phyloP scores from a whole-genome alignment of 2,113 vertebrate genomes.

The Gorsachius goisagi region DNA sequence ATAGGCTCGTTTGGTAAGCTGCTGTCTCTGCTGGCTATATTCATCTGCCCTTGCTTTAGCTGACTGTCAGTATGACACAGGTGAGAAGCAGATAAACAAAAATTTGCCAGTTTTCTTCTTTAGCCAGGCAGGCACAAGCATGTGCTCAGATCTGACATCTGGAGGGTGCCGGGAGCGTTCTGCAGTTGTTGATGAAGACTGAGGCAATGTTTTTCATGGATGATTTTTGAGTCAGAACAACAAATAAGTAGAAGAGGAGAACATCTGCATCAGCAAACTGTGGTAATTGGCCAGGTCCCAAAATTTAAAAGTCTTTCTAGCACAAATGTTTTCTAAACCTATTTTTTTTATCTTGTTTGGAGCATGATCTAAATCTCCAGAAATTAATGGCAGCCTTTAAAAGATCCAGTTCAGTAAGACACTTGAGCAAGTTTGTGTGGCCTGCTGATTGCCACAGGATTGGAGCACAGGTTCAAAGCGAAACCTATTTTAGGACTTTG shows the following conservation, averaged over 20 bases:
- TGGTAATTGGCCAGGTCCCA: background rate
- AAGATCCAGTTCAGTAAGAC: background rate
- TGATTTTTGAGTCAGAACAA: background rate
- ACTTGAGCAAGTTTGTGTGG: background rate
- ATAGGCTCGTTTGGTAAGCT: conserved; percentile 47
- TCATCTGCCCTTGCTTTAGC: background rate
- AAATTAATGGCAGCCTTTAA: background rate
- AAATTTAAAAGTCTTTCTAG: background rate
- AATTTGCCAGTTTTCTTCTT: conserved; percentile 5
- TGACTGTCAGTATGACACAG: conserved; percentile 28
- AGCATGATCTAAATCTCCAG: background rate
- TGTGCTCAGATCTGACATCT: background rate
- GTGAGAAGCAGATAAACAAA: conserved; percentile 44
- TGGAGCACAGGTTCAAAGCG: background rate
- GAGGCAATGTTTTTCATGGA: background rate
- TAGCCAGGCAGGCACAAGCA: background rate
- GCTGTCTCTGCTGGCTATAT: conserved; percentile 7
- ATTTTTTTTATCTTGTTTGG: background rate
- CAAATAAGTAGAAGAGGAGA: background rate
- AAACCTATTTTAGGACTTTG: background rate
- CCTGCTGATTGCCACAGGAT: background rate
- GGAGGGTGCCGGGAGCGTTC: background rate
- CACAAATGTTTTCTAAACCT: background rate
- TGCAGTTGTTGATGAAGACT: background rate
- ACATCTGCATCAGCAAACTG: background rate